Evolutionary conservation across 2,888 invertebrate genomes (phyloP).

Genomic region (Resseliella maxima): DNA sequence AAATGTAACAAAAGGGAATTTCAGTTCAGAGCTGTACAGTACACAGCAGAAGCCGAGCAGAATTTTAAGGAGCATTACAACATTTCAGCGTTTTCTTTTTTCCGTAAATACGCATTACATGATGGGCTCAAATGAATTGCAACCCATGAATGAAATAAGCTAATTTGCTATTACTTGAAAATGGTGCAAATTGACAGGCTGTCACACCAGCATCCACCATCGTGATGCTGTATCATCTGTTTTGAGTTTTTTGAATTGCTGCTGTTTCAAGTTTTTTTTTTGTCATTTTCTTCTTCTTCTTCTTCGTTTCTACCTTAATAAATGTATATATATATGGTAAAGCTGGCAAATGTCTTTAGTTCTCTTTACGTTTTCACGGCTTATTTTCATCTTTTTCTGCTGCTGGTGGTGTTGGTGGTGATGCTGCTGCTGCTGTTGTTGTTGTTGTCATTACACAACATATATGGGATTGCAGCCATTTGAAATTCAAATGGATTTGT

Average conservation of each 20-base stretch:
- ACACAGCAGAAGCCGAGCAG: background rate
- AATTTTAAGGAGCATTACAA: background rate
- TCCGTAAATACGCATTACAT: background rate
- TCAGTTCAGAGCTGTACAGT: background rate
- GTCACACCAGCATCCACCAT: background rate
- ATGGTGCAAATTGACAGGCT: background rate
- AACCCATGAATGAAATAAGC: background rate
- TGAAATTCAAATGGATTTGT: conserved; percentile 11
- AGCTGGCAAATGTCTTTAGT: too few species aligned
- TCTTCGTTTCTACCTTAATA: too few species aligned
- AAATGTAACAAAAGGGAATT: background rate
- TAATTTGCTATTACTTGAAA: background rate
- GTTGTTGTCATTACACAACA: background rate
- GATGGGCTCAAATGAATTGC: background rate
- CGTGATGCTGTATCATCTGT: background rate
- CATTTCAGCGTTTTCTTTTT: background rate
- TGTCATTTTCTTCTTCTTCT: too few species aligned
- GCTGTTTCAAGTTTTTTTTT: too few species aligned
- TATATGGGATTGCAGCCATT: background rate
- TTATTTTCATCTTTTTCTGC: too few species aligned
- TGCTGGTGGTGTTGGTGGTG: too few species aligned
- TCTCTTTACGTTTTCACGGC: too few species aligned
- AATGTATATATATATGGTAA: too few species aligned
- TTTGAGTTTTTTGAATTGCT: too few species aligned
- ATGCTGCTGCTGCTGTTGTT: too few species aligned